Evolutionary conservation across 2,888 invertebrate species (phyloP).

Genomic region (Cyclophora albipunctata): DNA sequence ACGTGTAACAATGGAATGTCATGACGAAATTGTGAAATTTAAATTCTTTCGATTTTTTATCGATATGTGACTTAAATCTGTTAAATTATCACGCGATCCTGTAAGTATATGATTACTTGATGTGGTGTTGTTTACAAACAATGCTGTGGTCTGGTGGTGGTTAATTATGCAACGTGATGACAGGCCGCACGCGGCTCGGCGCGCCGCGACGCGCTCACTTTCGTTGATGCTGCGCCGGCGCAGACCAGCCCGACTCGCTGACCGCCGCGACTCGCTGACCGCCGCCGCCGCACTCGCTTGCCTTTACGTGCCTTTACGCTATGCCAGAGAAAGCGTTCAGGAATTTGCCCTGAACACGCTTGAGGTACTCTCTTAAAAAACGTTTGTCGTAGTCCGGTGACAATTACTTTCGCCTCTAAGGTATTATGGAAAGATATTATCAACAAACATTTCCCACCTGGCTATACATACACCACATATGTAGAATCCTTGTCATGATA

Average conservation of each 20-base stretch:
- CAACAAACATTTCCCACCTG: too few relatives aligned
- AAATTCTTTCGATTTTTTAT: conserved; percentile 23
- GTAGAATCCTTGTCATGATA: conserved; percentile 13
- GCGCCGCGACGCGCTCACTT: conserved; percentile 50
- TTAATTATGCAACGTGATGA: conserved; percentile 71
- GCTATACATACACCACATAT: too few relatives aligned
- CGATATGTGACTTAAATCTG: conserved; percentile 10
- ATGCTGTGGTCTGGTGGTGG: conserved; percentile 63
- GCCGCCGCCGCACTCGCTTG: conserved; percentile 15
- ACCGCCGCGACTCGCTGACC: conserved; percentile 10
- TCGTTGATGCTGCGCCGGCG: conserved; percentile 41
- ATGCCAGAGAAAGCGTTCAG: conserved; percentile 68
- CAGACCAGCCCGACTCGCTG: conserved; percentile 2
- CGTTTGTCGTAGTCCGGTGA: conserved; percentile 16
- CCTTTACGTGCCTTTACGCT: conserved; percentile 13
- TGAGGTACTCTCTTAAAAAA: neutral
- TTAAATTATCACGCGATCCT: conserved; percentile 53
- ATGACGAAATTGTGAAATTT: conserved; percentile 27
- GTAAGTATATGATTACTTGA: conserved; percentile 26
- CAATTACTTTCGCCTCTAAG: conserved; percentile 11
- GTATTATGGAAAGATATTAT: too few relatives aligned
- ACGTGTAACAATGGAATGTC: conserved; percentile 21
- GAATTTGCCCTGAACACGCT: conserved; percentile 60
- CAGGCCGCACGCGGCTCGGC: conserved; percentile 43
- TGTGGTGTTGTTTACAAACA: conserved; percentile 64